A percentile compares a stretch with the other conserved stretches of the same genome.
Conservation (phyloP, 1,140 invertebrate genomes). For the Brachionus rubens region DNA sequence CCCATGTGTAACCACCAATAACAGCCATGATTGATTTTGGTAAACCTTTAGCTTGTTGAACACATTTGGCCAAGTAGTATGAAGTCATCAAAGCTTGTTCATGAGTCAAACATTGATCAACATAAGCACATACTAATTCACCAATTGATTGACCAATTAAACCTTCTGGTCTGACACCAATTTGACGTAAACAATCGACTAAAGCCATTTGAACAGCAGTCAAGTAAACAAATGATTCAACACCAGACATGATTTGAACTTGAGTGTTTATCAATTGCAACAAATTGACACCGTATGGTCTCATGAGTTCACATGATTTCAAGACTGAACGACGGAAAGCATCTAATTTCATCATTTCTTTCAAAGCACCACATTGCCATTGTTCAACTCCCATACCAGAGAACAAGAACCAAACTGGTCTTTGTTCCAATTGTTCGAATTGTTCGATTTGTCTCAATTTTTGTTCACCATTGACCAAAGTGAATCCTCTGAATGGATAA, state of each 20-base stretch:
- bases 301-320: constrained; percentile 71
- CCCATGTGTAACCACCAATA: constrained; percentile 74
- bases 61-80: constrained; percentile 82
- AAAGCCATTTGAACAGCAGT: constrained; percentile 89
- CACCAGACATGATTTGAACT: constrained; percentile 86
- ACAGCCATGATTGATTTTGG: constrained; percentile 77
- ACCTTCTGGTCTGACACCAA: constrained; percentile 81
- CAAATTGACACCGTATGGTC: constrained; percentile 75
- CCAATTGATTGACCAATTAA: constrained; percentile 85
- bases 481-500: constrained; percentile 6
- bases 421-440: constrained; percentile 49
- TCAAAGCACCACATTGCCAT: constrained; percentile 62
- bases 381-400: constrained; percentile 96
- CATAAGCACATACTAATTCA: constrained; percentile 81
- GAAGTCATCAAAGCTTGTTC: constrained; percentile 87
- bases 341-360: constrained; percentile 73
- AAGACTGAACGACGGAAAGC: constrained; percentile 74
- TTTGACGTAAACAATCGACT: constrained; percentile 72
- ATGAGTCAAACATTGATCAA: constrained; percentile 84
- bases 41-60: constrained; percentile 71
- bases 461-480: constrained; percentile 38
- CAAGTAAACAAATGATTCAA: constrained; percentile 81
- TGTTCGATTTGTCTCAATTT: constrained; percentile 43
- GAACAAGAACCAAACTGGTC: constrained; percentile 88
- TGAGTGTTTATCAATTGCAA: constrained; percentile 70